Percentiles rank a stretch among this genome's conserved stretches.
These are phyloP conservation scores for rabbit (Oryctolagus cuniculus) DNA, from an alignment of 2,113 vertebrate species.

Conservation along the genomic window DNA sequence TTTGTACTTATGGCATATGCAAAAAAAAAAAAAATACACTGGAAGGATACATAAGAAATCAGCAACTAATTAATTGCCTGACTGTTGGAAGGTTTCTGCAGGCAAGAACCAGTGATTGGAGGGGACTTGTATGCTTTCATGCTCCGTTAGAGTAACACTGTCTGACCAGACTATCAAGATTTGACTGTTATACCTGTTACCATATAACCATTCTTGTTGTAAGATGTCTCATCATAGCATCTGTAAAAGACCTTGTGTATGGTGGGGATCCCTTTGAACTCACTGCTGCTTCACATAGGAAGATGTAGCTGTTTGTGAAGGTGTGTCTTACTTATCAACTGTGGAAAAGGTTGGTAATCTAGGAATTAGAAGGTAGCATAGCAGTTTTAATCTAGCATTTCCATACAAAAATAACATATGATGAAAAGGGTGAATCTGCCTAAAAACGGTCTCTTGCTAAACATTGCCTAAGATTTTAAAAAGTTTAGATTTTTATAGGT, in stretches of 20 bases:
- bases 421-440: conserved; percentile 30
- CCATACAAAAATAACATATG: background rate
- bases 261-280: background rate
- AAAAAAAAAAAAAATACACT: background rate
- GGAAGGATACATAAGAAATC: background rate
- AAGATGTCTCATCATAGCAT: background rate
- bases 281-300: background rate
- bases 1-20: background rate
- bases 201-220: background rate
- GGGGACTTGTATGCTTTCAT: background rate
- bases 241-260: background rate
- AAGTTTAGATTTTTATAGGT: conserved; percentile 56
- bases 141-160: background rate
- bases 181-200: background rate
- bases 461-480: conserved; percentile 26
- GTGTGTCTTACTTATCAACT: background rate
- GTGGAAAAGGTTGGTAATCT: conserved; percentile 5
- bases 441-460: conserved; percentile 38
- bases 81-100: background rate
- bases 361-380: conserved; percentile 42
- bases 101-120: background rate
- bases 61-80: background rate
- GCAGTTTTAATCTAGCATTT: conserved; percentile 6
- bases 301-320: conserved; percentile 43
- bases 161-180: conserved; percentile 13